Percentiles rank a stretch among this genome's conserved stretches.
These are phyloP conservation scores for Percopsis omiscomaycus DNA, from an alignment of 2,797 vertebrate species.

Conservation along the genomic window DNA sequence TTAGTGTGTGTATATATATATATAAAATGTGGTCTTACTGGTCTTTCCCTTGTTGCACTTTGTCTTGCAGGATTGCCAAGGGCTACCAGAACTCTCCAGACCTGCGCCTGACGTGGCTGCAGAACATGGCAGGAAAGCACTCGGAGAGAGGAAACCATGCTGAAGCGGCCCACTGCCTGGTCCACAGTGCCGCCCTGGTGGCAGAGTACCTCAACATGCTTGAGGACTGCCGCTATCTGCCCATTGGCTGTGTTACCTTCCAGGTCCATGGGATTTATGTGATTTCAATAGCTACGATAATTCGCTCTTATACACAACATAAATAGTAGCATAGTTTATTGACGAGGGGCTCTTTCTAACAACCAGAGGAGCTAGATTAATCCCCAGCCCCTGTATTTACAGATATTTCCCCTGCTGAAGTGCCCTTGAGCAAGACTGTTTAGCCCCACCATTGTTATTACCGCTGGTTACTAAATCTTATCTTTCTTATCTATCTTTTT, in stretches of 20 bases:
- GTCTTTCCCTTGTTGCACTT: neutral
- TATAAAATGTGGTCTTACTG: neutral
- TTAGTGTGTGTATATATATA: too few species aligned
- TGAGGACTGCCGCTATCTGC: conserved; percentile 89
- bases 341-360: neutral
- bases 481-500: neutral
- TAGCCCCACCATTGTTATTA: neutral
- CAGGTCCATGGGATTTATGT: conserved; percentile 74
- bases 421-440: neutral
- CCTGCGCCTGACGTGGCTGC: conserved; percentile 90
- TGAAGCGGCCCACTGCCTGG: conserved; percentile 90
- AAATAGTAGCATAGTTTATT: neutral
- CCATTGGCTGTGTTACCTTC: conserved; percentile 92
- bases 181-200: conserved; percentile 89
- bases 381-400: neutral
- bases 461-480: neutral
- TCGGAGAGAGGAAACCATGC: conserved; percentile 87
- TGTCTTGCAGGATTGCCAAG: conserved; percentile 84
- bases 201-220: conserved; percentile 93
- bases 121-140: conserved; percentile 94
- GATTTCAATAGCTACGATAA: neutral
- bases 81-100: conserved; percentile 94
- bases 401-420: neutral
- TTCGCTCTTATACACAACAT: neutral
- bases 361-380: conserved; percentile 1